Base-by-base conservation (phyloP, 2,888 invertebrate species). In the Agrotis exclamationis region DNA sequence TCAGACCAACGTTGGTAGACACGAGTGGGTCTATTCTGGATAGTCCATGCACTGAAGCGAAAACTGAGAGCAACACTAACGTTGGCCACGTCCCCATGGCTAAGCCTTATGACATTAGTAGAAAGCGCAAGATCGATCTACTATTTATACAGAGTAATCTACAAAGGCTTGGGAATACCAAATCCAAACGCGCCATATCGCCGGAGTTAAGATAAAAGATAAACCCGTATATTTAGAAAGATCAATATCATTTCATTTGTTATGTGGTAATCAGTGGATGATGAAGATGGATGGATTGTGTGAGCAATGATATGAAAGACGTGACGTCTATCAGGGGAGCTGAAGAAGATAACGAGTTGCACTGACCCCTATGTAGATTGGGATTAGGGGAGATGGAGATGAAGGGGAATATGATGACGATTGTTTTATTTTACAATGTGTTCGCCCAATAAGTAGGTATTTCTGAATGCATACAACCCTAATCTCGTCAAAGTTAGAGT, bases 11-110 rank as follows among this genome's bases (percentile, higher is more conserved):
- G 39, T 65, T 56, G 13, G 81, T 79, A 11, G 70, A 63, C 14
- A 79, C 60, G 0, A 76, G 56, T 20, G 77, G 70, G 24, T 77
- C 72, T 50, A 57, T 24, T 24, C 72, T 58, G 3, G 53, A n/a
- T 14, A 58, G 7, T 2, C 73, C 73, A 7, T 7, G 71, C 11
- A 48, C 73, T 44, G 59, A 13, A 20, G 44, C 44, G 59, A 58
- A 70, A 14, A 73, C 13, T 14, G 71, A 18, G 20, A 70, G 13
- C 4, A 70, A 51, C 13, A 78, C 24, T 48, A 59, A 1, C 28
- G 48, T 28, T 1, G 47, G 20, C 71, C 48, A 53, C 78, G 48
- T 70, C 47, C 53, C 22, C 78, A 54, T 78, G 4, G 20, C 11
- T 1, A 28, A 44, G 28, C 22, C 18, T 56, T 51, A 51, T 13